phyloP scores from a whole-genome alignment of 2,113 vertebrate species.

The Rafetus swinhoei region DNA sequence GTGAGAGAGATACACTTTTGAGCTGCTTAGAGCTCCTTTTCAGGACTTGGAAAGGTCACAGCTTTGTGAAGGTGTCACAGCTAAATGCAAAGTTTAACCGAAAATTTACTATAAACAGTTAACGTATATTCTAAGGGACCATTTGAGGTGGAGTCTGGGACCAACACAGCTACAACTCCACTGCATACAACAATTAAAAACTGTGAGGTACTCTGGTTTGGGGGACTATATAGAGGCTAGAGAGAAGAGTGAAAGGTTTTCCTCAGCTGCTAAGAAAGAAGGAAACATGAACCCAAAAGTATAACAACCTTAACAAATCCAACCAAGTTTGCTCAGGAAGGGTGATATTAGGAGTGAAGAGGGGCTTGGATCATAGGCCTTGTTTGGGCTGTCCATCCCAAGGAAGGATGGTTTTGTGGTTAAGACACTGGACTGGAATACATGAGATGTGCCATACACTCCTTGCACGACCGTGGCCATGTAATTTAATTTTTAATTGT shows the following conservation, averaged over 20 bases:
- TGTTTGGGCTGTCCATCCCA: background rate
- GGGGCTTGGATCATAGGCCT: background rate
- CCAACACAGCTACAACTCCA: too few species aligned
- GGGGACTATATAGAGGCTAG: background rate
- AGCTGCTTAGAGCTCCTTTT: background rate
- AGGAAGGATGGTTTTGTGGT: background rate
- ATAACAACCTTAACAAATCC: background rate
- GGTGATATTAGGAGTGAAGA: background rate
- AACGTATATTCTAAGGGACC: background rate
- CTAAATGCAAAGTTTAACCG: background rate
- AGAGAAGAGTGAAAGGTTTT: background rate
- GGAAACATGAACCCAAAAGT: background rate
- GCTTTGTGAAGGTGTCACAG: background rate
- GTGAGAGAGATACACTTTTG: background rate
- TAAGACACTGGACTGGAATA: background rate
- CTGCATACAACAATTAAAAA: background rate
- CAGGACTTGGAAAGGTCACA: background rate
- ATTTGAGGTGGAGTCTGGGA: background rate
- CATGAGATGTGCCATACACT: background rate
- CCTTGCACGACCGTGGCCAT: rapidly evolving
- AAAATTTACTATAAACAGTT: background rate
- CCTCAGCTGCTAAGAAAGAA: background rate
- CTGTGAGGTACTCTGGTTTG: background rate
- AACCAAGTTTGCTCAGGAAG: background rate
- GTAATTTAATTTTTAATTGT: background rate